Evolutionary conservation across 2,797 vertebrate genomes (phyloP), one percentile per base, ranked within the genome.

Genomic region (Cyclura pinguis): DNA sequence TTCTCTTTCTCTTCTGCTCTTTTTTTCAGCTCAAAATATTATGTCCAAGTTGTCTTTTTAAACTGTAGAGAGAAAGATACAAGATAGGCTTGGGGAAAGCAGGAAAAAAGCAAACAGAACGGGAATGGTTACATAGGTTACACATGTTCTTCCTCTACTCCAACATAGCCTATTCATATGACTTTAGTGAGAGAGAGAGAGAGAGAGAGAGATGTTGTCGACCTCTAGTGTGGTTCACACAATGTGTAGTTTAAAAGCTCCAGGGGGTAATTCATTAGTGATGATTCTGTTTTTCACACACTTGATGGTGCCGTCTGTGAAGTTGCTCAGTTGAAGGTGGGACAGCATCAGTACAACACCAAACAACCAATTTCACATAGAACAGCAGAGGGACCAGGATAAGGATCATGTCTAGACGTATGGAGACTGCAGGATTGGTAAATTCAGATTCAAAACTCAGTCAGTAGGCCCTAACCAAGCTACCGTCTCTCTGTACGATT

Each of bases 311-410:
- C 38, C 38, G 50, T 38, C 32, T 76, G 80, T 64, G 62, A 24
- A 90, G 93, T 67, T 67, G 89, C 92, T 92, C 89, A 88, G 87
- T 88, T 85, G 92, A 87, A 94, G 86, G 89, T 86, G 89, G 93
- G 52, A 86, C 86, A 94, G 90, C 95, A 92, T 59, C 88, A 92
- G 59, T 0, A 0, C 88, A 93, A 91, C 18, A 88, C 83, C 84
- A 92, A 92, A 94, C 88, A 90, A 6, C 74, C 1, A 52, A 22
- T 35, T 52, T 14, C 67, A 73, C 3, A 47, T 88, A 35, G 6
- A 55, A 64, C 6, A 78, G 35, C n/a, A 78, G 16, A 85, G 20
- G 22, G 42, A 52, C 9, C 73, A 84, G 4, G 42, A 6, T 6
- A 38, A 12, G 1, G 24, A 9, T 59, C 2, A 59, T 52, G 1